Percentiles rank a stretch among this genome's conserved stretches.
Evolutionary conservation across 2,113 vertebrate genomes (phyloP).

Genomic region (Neogobius melanostomus): DNA sequence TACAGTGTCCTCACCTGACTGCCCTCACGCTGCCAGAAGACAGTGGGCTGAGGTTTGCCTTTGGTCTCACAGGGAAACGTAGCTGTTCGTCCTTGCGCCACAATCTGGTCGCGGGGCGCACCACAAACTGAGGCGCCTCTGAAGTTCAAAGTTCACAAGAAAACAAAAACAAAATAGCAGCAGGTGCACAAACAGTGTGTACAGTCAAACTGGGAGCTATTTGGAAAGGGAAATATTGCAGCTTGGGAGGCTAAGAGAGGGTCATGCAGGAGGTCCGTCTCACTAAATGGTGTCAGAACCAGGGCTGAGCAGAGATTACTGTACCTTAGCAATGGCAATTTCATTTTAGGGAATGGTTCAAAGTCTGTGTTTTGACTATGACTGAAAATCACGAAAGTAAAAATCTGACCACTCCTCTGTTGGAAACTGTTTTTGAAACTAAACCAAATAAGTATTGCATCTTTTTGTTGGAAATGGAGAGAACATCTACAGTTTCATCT

Average conservation of each 20-base stretch:
- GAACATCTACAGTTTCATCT: too few relatives aligned
- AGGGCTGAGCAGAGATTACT: neutral
- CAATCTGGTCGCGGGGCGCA: constrained; percentile 98
- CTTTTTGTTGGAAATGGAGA: too few relatives aligned
- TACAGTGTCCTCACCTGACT: constrained; percentile 83
- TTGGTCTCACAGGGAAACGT: constrained; percentile 97
- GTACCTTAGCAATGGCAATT: neutral
- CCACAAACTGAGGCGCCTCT: constrained; percentile 98
- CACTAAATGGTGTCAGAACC: constrained; percentile 16
- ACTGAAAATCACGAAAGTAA: too few relatives aligned
- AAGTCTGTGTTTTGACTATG: neutral
- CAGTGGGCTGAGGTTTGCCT: constrained; percentile 95
- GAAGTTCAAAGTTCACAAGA: constrained; percentile 69
- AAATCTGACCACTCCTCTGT: too few relatives aligned
- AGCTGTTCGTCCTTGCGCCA: constrained; percentile 91
- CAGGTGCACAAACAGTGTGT: constrained; percentile 5
- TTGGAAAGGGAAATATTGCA: constrained; percentile 18
- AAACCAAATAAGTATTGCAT: too few relatives aligned
- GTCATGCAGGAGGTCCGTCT: constrained; percentile 57
- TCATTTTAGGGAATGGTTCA: neutral
- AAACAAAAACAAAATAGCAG: constrained; percentile 27
- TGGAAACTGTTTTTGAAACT: too few relatives aligned
- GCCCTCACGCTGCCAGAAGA: constrained; percentile 98
- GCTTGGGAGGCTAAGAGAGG: constrained; percentile 24
- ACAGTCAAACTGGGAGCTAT: neutral